Evolutionary conservation across 64 coral and sea anemone genomes (phyloP), one percentile per base, ranked within the genome.

Genomic region (Montipora foliosa): DNA sequence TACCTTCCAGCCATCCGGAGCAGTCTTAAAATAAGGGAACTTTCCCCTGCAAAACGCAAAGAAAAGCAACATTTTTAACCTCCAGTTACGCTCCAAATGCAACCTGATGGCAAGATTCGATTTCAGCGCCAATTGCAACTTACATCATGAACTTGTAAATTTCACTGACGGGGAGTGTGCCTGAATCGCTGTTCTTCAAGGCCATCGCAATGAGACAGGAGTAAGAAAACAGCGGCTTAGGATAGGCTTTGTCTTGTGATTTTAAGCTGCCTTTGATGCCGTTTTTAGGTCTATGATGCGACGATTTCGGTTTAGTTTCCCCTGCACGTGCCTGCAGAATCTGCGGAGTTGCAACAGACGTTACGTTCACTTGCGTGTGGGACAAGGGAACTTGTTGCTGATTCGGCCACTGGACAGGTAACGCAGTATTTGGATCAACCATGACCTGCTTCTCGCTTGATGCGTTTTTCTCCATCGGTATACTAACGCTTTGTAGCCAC

Each of bases 111-210:
- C 90, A 90, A 80, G 77, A 79, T 6, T 86, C 62, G 44, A 84
- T 84, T 84, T 84, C 24, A 68, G 81, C 81, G 82, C 82, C 82
- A 71, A 86, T 51, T 86, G 77, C 94, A 91, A 99, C 98, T 94
- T 94, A 99, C 98, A 96, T 96, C 98, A 99, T 99, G 80, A 99
- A 99, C 92, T 99, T 99, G 98, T 99, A 99, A 77, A 99, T 99
- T 92, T 99, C 98, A 89, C 98, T 99, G 80, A 99, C 98, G 82
- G 98, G 98, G 52, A 99, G 89, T 66, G 98, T 99, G 91, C 98
- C 98, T 45, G 98, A 84, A 89, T 99, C 98, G 55, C 95, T 96
- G 86, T 99, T 96, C 87, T 99, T 92, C 44, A 99, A 69, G 53
- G 98, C 98, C 98, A 99, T 99, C 22, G 98, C 98, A 76, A 99